Conservation (phyloP, 1,140 invertebrate species). For the Aphelinus certus region DNA sequence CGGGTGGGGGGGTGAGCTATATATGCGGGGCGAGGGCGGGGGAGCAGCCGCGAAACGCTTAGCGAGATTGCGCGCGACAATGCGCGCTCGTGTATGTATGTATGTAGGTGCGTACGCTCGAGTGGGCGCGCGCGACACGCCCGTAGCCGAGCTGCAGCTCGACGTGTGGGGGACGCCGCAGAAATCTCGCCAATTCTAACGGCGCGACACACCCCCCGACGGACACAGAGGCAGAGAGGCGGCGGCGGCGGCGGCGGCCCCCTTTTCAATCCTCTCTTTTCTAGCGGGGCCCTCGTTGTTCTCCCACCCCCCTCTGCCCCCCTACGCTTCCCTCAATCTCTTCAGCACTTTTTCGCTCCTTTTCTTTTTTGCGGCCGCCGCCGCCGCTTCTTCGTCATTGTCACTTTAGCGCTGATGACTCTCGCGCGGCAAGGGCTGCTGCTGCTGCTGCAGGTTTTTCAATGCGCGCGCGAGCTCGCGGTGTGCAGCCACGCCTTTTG, state of each 20-base stretch:
- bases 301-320: background rate
- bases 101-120: too few species aligned
- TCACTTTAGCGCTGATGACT: constrained; percentile 40
- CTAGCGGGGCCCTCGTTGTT: background rate
- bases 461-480: background rate
- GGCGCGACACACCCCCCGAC: constrained; percentile 51
- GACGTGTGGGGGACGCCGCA: constrained; percentile 47
- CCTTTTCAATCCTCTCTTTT: constrained; percentile 44
- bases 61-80: constrained; percentile 66
- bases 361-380: background rate
- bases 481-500: constrained; percentile 33
- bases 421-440: background rate
- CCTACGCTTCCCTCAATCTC: background rate
- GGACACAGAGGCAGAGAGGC: too few species aligned
- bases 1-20: constrained; percentile 22
- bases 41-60: constrained; percentile 62
- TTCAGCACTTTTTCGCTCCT: background rate
- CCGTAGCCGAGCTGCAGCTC: constrained; percentile 52
- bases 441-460: constrained; percentile 11
- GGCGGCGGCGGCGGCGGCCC: too few species aligned
- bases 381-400: constrained; percentile 34
- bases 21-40: background rate
- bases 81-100: constrained; percentile 40
- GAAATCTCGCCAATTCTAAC: constrained; percentile 65
- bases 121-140: constrained; percentile 60